Evolutionary conservation across 2,113 vertebrate species (phyloP).

Genomic region (Crotalus helleri): DNA sequence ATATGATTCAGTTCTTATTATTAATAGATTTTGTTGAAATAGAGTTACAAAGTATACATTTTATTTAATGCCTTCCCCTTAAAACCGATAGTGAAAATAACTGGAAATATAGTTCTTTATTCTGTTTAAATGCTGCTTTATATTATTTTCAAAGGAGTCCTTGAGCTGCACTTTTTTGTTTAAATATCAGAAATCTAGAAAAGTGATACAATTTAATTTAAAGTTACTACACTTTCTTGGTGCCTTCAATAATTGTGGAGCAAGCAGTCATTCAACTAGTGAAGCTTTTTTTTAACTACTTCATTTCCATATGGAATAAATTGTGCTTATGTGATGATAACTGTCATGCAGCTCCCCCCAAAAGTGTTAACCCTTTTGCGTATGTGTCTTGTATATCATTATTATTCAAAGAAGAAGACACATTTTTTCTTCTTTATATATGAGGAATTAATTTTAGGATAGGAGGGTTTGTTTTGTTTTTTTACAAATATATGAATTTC

Average conservation of each 20-base stretch:
- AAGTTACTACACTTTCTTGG: constrained; percentile 25
- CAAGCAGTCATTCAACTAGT: not conserved
- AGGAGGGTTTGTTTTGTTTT: not conserved
- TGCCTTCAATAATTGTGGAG: not conserved
- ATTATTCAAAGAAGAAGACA: constrained; percentile 30
- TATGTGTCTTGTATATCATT: not conserved
- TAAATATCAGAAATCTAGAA: constrained; percentile 33
- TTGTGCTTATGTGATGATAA: not conserved
- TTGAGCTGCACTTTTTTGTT: constrained; percentile 22
- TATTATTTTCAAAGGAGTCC: not conserved
- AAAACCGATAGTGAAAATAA: constrained; percentile 22
- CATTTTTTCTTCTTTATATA: constrained; percentile 53
- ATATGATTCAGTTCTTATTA: not conserved
- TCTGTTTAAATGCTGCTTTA: constrained; percentile 41
- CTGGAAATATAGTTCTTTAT: constrained; percentile 22
- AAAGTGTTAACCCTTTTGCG: not conserved
- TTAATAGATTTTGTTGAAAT: not conserved
- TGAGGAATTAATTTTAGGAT: not conserved
- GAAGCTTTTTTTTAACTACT: not conserved
- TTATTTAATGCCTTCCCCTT: not conserved
- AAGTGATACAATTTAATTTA: constrained; percentile 18
- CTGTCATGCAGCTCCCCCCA: not conserved
- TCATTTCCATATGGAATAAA: not conserved
- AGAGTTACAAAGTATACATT: not conserved
- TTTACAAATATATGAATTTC: constrained; percentile 5